Conservation (phyloP, 1,140 invertebrate genomes). For the Drosophila ogumai region DNA sequence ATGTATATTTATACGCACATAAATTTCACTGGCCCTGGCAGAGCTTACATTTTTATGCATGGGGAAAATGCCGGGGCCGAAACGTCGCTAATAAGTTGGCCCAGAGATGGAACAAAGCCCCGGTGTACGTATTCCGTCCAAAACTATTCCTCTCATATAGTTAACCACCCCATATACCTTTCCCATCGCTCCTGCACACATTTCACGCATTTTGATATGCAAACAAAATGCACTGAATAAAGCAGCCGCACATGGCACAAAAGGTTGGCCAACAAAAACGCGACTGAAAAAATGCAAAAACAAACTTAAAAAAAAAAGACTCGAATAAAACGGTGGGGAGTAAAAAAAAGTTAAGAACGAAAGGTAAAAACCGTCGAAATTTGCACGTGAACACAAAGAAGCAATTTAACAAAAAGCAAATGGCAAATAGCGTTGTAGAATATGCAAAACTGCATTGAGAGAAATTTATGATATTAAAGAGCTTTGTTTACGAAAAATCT, state of each 20-base stretch:
- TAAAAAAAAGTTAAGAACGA: conserved; percentile 13
- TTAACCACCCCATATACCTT: conserved; percentile 1
- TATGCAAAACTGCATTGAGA: conserved; percentile 43
- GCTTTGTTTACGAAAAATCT: not conserved
- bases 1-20: conserved; percentile 79
- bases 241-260: conserved; percentile 61
- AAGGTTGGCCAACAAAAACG: conserved; percentile 55
- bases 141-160: conserved; percentile 28
- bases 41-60: conserved; percentile 80
- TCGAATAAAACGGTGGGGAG: conserved; percentile 1
- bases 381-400: conserved; percentile 76
- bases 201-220: conserved; percentile 81
- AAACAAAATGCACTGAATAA: conserved; percentile 80
- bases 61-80: conserved; percentile 67
- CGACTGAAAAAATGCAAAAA: conserved; percentile 19
- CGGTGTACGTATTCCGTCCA: conserved; percentile 17
- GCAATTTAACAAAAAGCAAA: conserved; percentile 77
- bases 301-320: not conserved
- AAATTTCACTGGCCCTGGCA: conserved; percentile 62
- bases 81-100: conserved; percentile 78
- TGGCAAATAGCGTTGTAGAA: conserved; percentile 50
- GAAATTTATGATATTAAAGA: not conserved
- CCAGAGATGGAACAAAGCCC: conserved; percentile 56
- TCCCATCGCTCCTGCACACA: conserved; percentile 42
- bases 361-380: conserved; percentile 67